These are phyloP conservation scores for Pelvicachromis taeniatus DNA, from an alignment of 2,113 vertebrate species.

Conservation along the genomic window DNA sequence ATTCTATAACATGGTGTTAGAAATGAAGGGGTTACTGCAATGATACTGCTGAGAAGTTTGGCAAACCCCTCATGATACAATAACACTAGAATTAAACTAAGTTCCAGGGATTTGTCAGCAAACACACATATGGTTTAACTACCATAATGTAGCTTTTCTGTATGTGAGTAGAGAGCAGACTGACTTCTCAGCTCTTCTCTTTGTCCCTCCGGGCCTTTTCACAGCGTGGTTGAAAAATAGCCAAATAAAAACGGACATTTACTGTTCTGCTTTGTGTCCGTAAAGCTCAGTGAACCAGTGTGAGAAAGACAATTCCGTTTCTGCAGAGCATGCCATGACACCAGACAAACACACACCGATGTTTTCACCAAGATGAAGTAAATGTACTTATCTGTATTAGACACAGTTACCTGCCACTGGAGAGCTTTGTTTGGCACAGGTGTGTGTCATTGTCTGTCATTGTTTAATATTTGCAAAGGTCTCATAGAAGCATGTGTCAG, in stretches of 20 bases:
- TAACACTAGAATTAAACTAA: background rate
- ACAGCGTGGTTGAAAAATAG: constrained; percentile 13
- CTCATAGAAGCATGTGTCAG: background rate
- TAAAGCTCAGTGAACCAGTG: constrained; percentile 1
- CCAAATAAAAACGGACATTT: constrained; percentile 54
- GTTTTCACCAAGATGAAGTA: background rate
- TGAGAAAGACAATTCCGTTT: background rate
- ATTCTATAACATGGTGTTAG: background rate
- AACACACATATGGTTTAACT: background rate
- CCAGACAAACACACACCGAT: background rate
- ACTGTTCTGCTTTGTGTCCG: constrained; percentile 47
- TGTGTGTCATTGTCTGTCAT: background rate
- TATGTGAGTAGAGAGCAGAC: background rate
- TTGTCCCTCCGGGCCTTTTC: constrained; percentile 1
- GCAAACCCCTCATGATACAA: background rate
- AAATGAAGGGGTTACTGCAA: constrained; percentile 3
- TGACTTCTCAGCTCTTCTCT: background rate
- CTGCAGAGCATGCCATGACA: background rate
- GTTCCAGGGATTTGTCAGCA: background rate
- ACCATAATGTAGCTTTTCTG: background rate
- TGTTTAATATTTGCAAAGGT: background rate
- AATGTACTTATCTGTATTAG: background rate
- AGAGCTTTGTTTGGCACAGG: background rate
- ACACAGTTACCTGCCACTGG: background rate
- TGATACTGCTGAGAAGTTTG: background rate